phyloP scores from a whole-genome alignment of 2,113 vertebrate species.

The Colinus virginianus region DNA sequence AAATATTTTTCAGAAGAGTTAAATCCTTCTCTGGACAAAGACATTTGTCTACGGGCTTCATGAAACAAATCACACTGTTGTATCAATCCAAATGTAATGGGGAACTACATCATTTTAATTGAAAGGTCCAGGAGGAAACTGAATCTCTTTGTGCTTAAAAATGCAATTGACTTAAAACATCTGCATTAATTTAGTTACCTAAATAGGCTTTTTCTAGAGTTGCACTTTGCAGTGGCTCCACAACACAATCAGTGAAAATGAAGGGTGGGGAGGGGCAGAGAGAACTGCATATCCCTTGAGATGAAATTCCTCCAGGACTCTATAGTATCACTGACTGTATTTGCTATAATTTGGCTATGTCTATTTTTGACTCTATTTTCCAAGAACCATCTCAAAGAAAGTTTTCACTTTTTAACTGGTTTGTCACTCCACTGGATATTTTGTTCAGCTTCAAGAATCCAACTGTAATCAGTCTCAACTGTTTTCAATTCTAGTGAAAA shows the following conservation, averaged over 20 bases:
- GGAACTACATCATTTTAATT: slow-evolving; percentile 16
- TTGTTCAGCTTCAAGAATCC: slow-evolving; percentile 7
- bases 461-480: neutral
- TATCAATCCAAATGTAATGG: neutral
- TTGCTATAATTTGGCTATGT: neutral
- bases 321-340: neutral
- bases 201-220: neutral
- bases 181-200: neutral
- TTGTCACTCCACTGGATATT: neutral
- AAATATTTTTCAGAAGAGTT: neutral
- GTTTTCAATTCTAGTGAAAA: neutral
- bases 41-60: neutral
- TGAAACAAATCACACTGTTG: slow-evolving; percentile 11
- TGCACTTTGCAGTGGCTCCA: neutral
- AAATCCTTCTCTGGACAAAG: neutral
- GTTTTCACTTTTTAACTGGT: neutral
- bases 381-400: neutral
- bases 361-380: neutral
- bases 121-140: neutral
- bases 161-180: slow-evolving; percentile 3
- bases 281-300: neutral
- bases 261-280: neutral
- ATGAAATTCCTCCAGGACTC: neutral
- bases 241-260: neutral
- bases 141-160: slow-evolving; percentile 14